Percentiles rank a stretch among this genome's conserved stretches.
Conservation (phyloP, 2,797 vertebrate species). For the Uromys caudimaculatus region DNA sequence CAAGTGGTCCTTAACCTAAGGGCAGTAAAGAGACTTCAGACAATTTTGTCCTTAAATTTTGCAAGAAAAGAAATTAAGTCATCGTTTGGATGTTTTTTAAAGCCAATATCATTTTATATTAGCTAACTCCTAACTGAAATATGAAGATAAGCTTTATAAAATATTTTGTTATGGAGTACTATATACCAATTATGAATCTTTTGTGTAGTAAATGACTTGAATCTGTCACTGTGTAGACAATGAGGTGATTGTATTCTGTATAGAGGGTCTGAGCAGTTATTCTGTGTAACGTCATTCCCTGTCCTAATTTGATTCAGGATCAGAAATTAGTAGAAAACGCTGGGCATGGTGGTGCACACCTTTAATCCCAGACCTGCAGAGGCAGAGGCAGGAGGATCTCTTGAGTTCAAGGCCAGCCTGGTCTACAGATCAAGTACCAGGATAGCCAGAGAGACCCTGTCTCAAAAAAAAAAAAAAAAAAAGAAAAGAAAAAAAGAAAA, state of each 20-base stretch:
- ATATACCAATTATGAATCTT: not conserved
- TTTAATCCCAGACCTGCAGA: not conserved
- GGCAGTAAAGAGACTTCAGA: not conserved
- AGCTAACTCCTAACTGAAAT: constrained; percentile 33
- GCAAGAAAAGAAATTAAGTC: not conserved
- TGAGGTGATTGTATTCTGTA: not conserved
- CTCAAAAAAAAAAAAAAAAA: not conserved
- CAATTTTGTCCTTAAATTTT: constrained; percentile 56
- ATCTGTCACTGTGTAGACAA: constrained; percentile 8
- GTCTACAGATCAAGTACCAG: not conserved
- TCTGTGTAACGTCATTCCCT: constrained; percentile 18
- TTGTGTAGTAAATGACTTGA: constrained; percentile 24
- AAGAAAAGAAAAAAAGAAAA: not conserved
- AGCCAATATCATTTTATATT: constrained; percentile 51
- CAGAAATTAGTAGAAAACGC: not conserved
- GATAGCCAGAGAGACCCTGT: not conserved
- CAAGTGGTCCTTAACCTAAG: not conserved
- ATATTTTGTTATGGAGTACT: constrained; percentile 6
- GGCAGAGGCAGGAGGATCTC: not conserved
- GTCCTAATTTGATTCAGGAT: constrained; percentile 47
- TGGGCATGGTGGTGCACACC: not conserved
- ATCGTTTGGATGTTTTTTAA: constrained; percentile 29
- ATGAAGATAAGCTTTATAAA: constrained; percentile 52
- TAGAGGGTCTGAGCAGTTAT: not conserved
- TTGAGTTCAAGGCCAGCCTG: not conserved